Base-by-base conservation (phyloP, 2,113 vertebrate genomes). In the Macquaria ambigua region DNA sequence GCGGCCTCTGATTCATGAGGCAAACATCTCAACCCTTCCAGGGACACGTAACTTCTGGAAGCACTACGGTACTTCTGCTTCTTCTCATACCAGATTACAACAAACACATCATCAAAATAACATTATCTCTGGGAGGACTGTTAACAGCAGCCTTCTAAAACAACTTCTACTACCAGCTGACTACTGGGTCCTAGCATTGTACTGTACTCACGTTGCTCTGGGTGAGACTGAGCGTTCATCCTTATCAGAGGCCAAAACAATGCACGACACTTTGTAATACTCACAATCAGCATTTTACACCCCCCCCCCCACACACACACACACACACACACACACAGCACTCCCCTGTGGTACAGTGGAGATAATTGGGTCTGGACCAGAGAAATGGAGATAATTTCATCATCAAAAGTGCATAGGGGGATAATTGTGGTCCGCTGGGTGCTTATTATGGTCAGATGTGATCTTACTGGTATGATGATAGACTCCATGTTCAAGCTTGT, bases 301-400 rank as follows among this genome's bases (percentile, higher is more conserved):
- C n/a, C n/a, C n/a, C n/a, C n/a, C n/a, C n/a, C n/a, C n/a, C n/a
- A n/a, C n/a, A n/a, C n/a, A n/a, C n/a, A n/a, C n/a, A n/a, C n/a
- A n/a, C n/a, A n/a, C n/a, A n/a, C n/a, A n/a, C n/a, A n/a, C n/a
- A n/a, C n/a, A n/a, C n/a, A n/a, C n/a, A n/a, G 28, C 28, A 31
- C 1, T 48, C 23, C 41, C 20, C 20, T 53, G 56, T 0, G 4
- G 46, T 5, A 77, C 52, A 16, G n/a, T 31, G 21, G 66, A 61
- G 21, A 53, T 58, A 73, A 87, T 58, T 89, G 63, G n/a, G 37
- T 46, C 79, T 50, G 55, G 61, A 79, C 18, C 59, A 83, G 85
- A 83, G 70, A 74, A 69, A 81, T 53, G 0, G 37, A 76, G 70
- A 84, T 82, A 1, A 86, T 88, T 70, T 79, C 34, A 69, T 86